Percentiles rank a stretch among this genome's conserved stretches.
Evolutionary conservation across 2,888 invertebrate species (phyloP).

Genomic region (Mimas tiliae): DNA sequence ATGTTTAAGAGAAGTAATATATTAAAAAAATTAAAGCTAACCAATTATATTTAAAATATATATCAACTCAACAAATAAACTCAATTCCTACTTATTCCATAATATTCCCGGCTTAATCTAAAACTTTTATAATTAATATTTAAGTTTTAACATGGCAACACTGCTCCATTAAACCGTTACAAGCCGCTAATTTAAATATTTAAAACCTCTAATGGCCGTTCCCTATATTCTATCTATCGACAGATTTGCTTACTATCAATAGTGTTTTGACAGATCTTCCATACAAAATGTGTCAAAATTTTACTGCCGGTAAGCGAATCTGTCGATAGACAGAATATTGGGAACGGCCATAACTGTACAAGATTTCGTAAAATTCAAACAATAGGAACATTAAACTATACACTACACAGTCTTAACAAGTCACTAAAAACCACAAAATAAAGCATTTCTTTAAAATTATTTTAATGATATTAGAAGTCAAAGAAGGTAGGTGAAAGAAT

Average conservation of each 20-base stretch:
- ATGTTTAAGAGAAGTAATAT: no score
- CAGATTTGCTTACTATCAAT: no score
- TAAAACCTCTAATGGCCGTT: not conserved
- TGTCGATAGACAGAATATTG: no score
- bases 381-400: slow-evolving; percentile 17
- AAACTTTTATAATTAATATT: not conserved
- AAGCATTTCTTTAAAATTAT: not conserved
- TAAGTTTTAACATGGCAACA: not conserved
- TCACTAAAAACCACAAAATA: slow-evolving; percentile 39
- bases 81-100: not conserved
- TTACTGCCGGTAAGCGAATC: no score
- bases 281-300: no score
- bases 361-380: not conserved
- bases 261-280: no score
- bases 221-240: no score
- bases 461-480: not conserved
- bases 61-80: no score
- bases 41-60: no score
- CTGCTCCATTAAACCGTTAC: not conserved
- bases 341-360: no score
- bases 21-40: no score
- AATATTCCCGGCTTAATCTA: not conserved
- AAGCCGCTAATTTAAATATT: not conserved
- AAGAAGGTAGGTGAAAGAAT: not conserved
- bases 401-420: slow-evolving; percentile 38